phyloP scores from a whole-genome alignment of 2,797 vertebrate species.

The Anisognathus igniventris region DNA sequence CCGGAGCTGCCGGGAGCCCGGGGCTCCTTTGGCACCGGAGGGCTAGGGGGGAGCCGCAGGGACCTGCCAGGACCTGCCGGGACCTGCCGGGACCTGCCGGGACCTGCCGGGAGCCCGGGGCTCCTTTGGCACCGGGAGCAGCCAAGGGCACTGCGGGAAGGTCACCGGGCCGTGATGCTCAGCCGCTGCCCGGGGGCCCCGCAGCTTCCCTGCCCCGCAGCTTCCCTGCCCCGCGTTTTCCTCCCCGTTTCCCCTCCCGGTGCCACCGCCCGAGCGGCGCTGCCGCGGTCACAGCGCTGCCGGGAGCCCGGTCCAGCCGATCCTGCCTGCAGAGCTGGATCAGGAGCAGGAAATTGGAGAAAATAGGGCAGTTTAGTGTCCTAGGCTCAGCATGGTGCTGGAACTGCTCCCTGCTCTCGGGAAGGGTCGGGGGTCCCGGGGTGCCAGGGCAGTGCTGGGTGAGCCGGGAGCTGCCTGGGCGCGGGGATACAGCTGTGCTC shows the following conservation, averaged over 20 bases:
- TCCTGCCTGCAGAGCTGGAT: background rate
- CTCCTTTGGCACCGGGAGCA: too few relatives aligned
- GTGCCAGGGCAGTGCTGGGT: too few relatives aligned
- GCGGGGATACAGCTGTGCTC: background rate
- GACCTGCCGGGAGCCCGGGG: too few relatives aligned
- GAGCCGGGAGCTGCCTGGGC: background rate
- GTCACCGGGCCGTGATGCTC: background rate
- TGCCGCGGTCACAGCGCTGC: fast-evolving
- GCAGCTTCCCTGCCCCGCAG: background rate
- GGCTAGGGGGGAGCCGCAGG: too few relatives aligned
- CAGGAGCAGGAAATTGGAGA: background rate
- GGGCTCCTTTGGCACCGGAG: background rate
- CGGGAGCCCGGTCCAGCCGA: background rate
- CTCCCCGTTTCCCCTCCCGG: background rate
- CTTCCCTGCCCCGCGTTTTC: background rate
- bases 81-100: too few relatives aligned
- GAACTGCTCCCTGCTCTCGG: fast-evolving
- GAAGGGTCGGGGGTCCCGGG: fast-evolving
- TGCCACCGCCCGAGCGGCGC: fast-evolving
- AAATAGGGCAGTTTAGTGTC: fast-evolving
- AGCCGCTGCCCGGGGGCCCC: fast-evolving
- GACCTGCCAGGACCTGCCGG: too few relatives aligned
- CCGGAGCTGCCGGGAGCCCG: background rate
- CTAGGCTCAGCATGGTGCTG: fast-evolving
- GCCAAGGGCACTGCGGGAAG: background rate